Conservation (phyloP, 2,797 vertebrate genomes). For the Cynodonichthys magdalenae region DNA sequence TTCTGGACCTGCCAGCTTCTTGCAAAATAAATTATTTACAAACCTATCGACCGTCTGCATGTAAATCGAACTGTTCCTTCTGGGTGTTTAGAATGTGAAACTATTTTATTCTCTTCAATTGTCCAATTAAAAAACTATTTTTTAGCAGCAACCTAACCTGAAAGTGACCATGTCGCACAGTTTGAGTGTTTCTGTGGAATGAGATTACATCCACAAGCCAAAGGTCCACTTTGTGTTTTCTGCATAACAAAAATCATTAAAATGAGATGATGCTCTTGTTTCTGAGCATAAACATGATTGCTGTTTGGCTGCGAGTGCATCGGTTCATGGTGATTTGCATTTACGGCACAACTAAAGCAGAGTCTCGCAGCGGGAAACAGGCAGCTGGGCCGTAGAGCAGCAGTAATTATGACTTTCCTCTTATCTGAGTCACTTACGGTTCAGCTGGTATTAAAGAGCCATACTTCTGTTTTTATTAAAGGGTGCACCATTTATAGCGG, state of each 20-base stretch:
- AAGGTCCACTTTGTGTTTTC: background rate
- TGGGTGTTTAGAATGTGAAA: no score
- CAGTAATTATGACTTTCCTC: slow-evolving; percentile 12
- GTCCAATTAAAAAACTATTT: no score
- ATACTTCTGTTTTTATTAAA: slow-evolving; percentile 8
- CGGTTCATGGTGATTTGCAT: background rate
- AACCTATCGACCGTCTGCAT: no score
- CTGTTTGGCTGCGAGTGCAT: no score
- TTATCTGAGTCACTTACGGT: slow-evolving; percentile 22
- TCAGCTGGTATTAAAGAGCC: slow-evolving; percentile 21
- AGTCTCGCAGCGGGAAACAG: background rate
- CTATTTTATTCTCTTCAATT: no score
- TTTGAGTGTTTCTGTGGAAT: background rate
- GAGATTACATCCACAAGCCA: background rate
- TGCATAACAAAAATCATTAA: background rate
- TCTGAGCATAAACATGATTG: background rate
- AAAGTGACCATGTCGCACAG: no score
- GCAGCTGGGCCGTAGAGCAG: background rate
- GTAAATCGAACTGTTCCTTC: no score
- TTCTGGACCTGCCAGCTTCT: no score
- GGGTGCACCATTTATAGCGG: slow-evolving; percentile 29
- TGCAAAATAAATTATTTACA: no score
- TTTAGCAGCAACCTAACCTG: no score
- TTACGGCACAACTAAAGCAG: background rate
- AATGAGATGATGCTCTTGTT: background rate